A percentile compares a stretch with the other conserved stretches of the same genome.
Evolutionary conservation across 2,113 vertebrate species (phyloP).

Genomic region (Petrocephalus zakoni): DNA sequence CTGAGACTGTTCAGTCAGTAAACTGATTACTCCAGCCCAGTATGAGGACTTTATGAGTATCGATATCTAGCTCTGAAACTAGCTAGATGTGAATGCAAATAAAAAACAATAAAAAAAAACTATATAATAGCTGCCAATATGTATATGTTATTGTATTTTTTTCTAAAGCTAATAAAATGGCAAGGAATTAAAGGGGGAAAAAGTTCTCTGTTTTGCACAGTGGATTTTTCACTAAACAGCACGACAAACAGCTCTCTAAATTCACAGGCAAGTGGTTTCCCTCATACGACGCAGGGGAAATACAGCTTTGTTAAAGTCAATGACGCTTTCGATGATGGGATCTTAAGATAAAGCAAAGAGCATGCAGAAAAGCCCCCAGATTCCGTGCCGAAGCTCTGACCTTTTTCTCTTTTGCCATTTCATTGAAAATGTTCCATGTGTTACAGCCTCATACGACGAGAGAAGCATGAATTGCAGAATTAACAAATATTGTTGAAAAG

Average conservation of each 20-base stretch:
- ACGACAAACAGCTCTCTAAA: neutral
- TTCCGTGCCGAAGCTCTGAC: neutral
- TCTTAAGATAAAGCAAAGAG: neutral
- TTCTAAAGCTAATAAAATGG: constrained; percentile 18
- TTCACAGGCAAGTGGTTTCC: neutral
- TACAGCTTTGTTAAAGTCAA: no score
- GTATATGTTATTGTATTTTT: constrained; percentile 8
- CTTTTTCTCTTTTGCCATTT: neutral
- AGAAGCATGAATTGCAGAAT: neutral
- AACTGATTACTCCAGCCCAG: constrained; percentile 9
- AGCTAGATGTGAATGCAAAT: neutral
- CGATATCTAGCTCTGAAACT: neutral
- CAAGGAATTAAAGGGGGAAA: neutral
- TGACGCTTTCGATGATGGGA: no score
- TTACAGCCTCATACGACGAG: neutral
- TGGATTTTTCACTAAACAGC: neutral
- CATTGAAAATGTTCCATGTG: neutral
- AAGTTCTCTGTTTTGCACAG: neutral
- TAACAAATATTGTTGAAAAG: neutral
- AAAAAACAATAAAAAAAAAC: neutral
- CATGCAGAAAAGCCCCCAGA: neutral
- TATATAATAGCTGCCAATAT: constrained; percentile 6
- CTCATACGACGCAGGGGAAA: neutral
- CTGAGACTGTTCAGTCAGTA: neutral
- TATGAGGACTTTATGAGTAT: neutral